Base-by-base conservation (phyloP, 2,888 invertebrate genomes). In the Synergus japonicus region DNA sequence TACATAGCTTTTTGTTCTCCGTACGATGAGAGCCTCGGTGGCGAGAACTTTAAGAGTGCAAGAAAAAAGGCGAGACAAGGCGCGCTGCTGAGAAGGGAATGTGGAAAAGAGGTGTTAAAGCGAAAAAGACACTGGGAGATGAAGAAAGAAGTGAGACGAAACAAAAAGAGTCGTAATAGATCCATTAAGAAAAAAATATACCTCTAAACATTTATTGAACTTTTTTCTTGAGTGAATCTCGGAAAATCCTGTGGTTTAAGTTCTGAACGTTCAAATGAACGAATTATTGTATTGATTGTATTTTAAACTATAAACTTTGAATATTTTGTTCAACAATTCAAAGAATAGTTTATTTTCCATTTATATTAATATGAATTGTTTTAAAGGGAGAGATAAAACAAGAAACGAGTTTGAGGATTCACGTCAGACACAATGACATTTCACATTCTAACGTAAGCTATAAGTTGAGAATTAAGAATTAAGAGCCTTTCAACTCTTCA, bases 61-160 rank as follows among this genome's bases (percentile, higher is more conserved):
- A 46, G 69, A 69, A 29, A 69, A 81, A 82, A 81, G 78, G 78
- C 43, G 29, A 80, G 76, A 81, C 76, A 79, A 81, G 78, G 78
- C 77, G 76, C 46, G 80, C 78, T 79, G 22, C 46, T 76, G 60
- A 63, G 37, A 65, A 65, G 64, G 76, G 77, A 79, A 84, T 79
- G 83, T 77, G 81, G 79, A 78, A 80, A 83, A 81, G 80, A 79
- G 80, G 60, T 73, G 82, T 78, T 81, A 82, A 83, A 80, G 82
- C 77, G 80, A 49, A 66, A 82, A 83, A 82, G 81, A 78, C 64
- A 44, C 46, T 13, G 64, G 22, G 8, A 44, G 66, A 66, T 13
- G 76, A 43, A 44, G 66, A 46, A 63, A 64, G 29, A 29, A 29
- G 29, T 3, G 29, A 58, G 79, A 78, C 18, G 66, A 73, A 43